Evolutionary conservation across 2,888 invertebrate species (phyloP), one percentile per base, ranked within the genome.

Genomic region (Caenorhabditis sp.): DNA sequence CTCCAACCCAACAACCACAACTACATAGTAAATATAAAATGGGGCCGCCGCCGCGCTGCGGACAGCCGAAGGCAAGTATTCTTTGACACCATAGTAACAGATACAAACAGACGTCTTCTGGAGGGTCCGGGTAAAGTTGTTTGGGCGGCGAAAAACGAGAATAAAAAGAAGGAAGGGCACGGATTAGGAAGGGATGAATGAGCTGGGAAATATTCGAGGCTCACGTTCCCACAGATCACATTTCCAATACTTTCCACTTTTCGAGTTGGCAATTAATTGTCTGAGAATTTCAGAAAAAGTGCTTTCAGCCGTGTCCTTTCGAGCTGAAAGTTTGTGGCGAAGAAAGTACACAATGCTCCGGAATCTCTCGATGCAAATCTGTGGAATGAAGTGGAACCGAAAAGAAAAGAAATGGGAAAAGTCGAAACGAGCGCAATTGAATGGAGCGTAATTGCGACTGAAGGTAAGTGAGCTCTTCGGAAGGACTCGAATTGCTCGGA

Each of bases 61-160:
- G n/a, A n/a, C n/a, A 26, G 26, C 13, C 9, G 24, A 24, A 39
- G 24, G 32, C 24, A 37, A 35, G 41, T 46, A 30, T 45, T 46
- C 32, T 1, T 4, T 37, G 65, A 46, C 56, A 48, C 68, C 68
- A 68, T 68, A 59, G 68, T 59, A 68, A 68, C 68, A 68, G 52
- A 59, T 39, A 39, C 66, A 50, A 68, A 59, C 68, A 46, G 20
- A 22, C 1, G 22, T 3, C 4, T 9, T 15, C 17, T 3, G 17
- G 41, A 46, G 24, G 13, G 20, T 4, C 2, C 4, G 24, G 9
- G 45, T 5, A 32, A 35, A 8, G 41, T 20, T 27, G 39, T 26
- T n/a, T 26, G 37, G 37, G 22, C 17, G 7, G 39, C 2, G 9
- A 15, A 56, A 24, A n/a, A n/a, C 7, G 22, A 9, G 22, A 2